Evolutionary conservation across 2,113 vertebrate genomes (phyloP).

Genomic region (Myiagra hebetior): DNA sequence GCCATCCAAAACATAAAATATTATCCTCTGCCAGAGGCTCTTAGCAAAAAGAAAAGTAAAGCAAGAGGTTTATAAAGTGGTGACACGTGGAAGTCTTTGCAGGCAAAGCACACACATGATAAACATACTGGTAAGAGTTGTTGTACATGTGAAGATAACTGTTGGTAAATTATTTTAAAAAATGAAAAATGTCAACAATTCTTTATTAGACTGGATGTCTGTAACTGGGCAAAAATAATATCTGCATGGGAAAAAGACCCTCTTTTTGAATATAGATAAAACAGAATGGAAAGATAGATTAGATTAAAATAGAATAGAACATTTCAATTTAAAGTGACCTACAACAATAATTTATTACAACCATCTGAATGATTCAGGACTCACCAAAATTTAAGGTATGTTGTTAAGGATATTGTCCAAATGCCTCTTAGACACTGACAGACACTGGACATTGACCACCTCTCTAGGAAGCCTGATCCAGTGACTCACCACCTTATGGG

Average conservation of each 20-base stretch:
- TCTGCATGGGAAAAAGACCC: accelerated
- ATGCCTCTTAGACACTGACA: background rate
- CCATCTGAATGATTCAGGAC: background rate
- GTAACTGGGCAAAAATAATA: background rate
- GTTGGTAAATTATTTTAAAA: background rate
- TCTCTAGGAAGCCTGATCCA: background rate
- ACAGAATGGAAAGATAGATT: background rate
- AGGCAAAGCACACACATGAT: background rate
- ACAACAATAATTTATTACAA: background rate
- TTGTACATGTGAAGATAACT: background rate
- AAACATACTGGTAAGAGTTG: background rate
- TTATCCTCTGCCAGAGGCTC: background rate
- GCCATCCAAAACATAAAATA: background rate
- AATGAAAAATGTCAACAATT: background rate
- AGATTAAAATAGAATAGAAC: background rate
- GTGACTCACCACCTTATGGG: accelerated
- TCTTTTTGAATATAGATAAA: background rate
- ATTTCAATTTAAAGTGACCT: background rate
- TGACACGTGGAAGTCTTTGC: background rate
- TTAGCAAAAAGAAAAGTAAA: background rate
- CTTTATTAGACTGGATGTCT: background rate
- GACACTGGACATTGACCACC: background rate
- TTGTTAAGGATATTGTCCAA: background rate
- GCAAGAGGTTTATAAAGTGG: background rate
- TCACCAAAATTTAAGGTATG: background rate